These are phyloP conservation scores for Epinephelus awoara DNA, from an alignment of 2,797 vertebrate species.

Conservation along the genomic window DNA sequence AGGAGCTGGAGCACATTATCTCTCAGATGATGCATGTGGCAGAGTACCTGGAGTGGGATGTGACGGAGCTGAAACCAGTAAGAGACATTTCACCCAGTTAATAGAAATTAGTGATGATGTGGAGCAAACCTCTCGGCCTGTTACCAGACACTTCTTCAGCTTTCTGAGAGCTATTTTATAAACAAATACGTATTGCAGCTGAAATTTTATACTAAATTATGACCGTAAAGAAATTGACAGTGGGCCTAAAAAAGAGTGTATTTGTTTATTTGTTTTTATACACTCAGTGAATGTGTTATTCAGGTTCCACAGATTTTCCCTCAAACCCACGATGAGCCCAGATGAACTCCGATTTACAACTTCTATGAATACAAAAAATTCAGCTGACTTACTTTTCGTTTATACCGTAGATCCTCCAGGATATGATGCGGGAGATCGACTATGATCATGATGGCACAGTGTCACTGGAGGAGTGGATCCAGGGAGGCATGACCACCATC, in stretches of 20 bases:
- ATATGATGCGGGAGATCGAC: slow-evolving; percentile 99
- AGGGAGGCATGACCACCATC: slow-evolving; percentile 97
- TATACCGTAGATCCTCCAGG: slow-evolving; percentile 91
- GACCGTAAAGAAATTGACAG: not conserved
- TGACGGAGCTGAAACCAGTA: slow-evolving; percentile 95
- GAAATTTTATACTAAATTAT: not conserved
- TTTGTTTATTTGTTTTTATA: too few relatives aligned
- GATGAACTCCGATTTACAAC: not conserved
- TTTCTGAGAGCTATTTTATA: not conserved
- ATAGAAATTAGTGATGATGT: not conserved
- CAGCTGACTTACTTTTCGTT: not conserved
- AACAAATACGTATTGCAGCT: not conserved
- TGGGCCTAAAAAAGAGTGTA: not conserved
- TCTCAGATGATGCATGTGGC: slow-evolving; percentile 98
- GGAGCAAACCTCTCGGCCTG: not conserved
- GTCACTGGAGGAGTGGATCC: slow-evolving; percentile 96
- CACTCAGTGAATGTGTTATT: not conserved
- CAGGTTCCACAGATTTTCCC: not conserved
- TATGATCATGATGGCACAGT: slow-evolving; percentile 95
- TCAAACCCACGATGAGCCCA: not conserved
- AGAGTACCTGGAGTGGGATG: slow-evolving; percentile 96
- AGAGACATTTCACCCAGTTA: slow-evolving; percentile 53
- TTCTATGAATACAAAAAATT: not conserved
- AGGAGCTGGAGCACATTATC: slow-evolving; percentile 97
- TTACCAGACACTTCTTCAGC: not conserved